Conservation (phyloP, 2,113 vertebrate species). For the Phocoena phocoena region DNA sequence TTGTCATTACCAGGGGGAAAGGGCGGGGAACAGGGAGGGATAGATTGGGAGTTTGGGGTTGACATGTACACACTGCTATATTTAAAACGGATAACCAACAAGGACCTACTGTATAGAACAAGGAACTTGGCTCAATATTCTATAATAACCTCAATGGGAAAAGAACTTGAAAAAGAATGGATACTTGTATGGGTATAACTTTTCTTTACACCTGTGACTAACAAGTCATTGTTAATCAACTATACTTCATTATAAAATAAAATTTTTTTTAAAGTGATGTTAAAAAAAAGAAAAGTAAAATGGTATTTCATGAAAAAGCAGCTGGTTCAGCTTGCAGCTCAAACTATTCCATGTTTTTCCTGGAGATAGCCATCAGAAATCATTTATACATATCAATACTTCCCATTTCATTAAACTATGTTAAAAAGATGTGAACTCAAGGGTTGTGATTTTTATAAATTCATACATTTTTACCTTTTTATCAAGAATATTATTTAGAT, state of each 20-base stretch:
- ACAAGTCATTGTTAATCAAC: neutral
- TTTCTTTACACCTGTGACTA: neutral
- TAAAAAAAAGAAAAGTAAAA: neutral
- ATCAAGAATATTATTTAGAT: neutral
- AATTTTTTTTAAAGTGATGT: accelerated
- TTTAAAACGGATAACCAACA: neutral
- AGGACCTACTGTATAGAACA: neutral
- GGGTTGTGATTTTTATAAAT: neutral
- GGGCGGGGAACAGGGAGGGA: neutral
- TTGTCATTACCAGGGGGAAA: neutral
- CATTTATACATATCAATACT: neutral
- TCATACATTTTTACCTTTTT: neutral
- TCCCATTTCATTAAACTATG: neutral
- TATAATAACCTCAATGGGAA: neutral
- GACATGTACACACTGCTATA: neutral
- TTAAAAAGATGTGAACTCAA: neutral
- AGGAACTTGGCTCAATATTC: neutral
- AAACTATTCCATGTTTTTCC: neutral
- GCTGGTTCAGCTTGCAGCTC: neutral
- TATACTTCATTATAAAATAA: neutral
- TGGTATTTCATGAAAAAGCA: neutral
- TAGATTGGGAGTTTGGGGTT: neutral
- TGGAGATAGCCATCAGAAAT: neutral
- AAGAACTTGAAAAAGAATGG: neutral
- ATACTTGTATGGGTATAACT: neutral